Evolutionary conservation across 2,888 invertebrate genomes (phyloP).

Genomic region (Eubasilissa splendida): DNA sequence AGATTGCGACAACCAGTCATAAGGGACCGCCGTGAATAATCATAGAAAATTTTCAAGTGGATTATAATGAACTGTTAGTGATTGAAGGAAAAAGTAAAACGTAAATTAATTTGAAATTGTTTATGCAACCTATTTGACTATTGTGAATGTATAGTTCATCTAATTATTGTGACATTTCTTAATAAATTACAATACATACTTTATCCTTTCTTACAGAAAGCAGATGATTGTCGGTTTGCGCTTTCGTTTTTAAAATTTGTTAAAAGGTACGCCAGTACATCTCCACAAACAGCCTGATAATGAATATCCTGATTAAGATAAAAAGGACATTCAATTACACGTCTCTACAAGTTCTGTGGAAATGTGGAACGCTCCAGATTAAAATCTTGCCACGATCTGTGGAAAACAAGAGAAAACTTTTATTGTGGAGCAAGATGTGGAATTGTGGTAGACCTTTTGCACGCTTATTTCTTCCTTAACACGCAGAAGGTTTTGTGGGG

Average conservation of each 20-base stretch:
- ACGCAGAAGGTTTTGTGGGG: not conserved
- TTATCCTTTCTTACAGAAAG: too few species aligned
- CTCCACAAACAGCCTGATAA: not conserved
- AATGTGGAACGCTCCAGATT: conserved; percentile 4
- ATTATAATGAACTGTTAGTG: too few species aligned
- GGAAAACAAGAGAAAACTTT: conserved; percentile 14
- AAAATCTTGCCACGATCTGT: conserved; percentile 14
- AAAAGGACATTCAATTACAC: conserved; percentile 19
- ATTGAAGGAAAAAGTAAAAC: too few species aligned
- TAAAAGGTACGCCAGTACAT: not conserved
- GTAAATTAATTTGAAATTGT: too few species aligned
- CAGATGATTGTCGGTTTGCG: not conserved
- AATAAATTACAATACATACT: too few species aligned
- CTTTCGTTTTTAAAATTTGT: not conserved
- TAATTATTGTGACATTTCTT: too few species aligned
- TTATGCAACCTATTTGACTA: too few species aligned
- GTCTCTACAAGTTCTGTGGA: conserved; percentile 6
- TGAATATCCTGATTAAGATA: conserved; percentile 11
- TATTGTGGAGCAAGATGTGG: conserved; percentile 12
- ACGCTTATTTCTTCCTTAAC: conserved; percentile 3
- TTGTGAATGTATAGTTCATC: too few species aligned
- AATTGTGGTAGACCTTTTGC: conserved; percentile 5
- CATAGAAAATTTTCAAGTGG: too few species aligned
- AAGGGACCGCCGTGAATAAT: too few species aligned
- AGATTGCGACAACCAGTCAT: too few species aligned